Percentiles rank a stretch among this genome's conserved stretches.
Evolutionary conservation across 2,888 invertebrate species (phyloP).

Genomic region (Drosophila pseudotalamancana): DNA sequence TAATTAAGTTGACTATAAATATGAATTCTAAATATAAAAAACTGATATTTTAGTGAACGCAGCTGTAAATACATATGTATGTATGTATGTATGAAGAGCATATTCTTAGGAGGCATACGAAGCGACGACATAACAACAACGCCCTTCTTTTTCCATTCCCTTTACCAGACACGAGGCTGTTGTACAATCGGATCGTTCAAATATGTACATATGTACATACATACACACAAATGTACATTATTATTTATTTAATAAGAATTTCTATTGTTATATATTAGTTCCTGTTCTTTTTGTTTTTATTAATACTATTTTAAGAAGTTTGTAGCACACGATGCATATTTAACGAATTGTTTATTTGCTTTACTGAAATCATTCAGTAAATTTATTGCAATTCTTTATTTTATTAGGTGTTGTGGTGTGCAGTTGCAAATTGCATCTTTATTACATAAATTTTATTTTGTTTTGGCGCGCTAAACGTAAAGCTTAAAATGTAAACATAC

Average conservation of each 20-base stretch:
- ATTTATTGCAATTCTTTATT: slow-evolving; percentile 54
- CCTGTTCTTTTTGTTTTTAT: slow-evolving; percentile 12
- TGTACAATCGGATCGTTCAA: slow-evolving; percentile 1
- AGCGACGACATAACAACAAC: slow-evolving; percentile 31
- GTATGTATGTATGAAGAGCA: neutral
- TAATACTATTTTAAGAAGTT: slow-evolving; percentile 29
- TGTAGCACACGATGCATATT: slow-evolving; percentile 50
- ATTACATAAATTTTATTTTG: slow-evolving; percentile 62
- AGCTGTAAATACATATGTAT: neutral
- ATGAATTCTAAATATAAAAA: no score
- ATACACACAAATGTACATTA: neutral
- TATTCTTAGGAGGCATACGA: slow-evolving; percentile 14
- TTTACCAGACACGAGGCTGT: slow-evolving; percentile 5
- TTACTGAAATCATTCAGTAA: slow-evolving; percentile 47
- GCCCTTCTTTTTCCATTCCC: slow-evolving; percentile 19
- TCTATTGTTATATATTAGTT: neutral
- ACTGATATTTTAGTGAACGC: no score
- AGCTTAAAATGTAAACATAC: slow-evolving; percentile 69
- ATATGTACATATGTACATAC: neutral
- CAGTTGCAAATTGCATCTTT: slow-evolving; percentile 60
- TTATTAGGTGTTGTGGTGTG: slow-evolving; percentile 44
- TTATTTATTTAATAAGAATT: neutral
- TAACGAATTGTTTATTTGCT: slow-evolving; percentile 42
- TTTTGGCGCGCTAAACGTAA: slow-evolving; percentile 77
- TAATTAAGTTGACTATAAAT: no score